Percentiles rank a stretch among this genome's conserved stretches.
These are phyloP conservation scores for Scalopus aquaticus DNA, from an alignment of 2,113 vertebrate species.

Conservation along the genomic window DNA sequence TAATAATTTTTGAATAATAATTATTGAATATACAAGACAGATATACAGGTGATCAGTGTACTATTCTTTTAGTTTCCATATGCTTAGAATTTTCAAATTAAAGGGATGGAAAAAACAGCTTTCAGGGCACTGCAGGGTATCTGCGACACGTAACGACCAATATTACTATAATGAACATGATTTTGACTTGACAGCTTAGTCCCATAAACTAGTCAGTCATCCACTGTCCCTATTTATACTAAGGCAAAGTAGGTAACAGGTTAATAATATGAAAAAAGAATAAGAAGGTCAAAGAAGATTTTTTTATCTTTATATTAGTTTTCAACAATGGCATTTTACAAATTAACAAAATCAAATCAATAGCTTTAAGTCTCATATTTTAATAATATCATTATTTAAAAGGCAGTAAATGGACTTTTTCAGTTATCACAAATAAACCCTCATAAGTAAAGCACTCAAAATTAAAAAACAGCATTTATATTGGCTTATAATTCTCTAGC, in stretches of 20 bases:
- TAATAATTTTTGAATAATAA: background rate
- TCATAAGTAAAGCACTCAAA: conserved; percentile 35
- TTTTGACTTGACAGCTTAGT: conserved; percentile 48
- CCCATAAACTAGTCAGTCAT: background rate
- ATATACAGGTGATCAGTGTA: background rate
- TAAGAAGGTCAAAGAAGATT: background rate
- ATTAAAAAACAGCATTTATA: background rate
- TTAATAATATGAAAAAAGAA: conserved; percentile 5
- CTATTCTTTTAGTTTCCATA: background rate
- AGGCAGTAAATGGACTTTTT: background rate
- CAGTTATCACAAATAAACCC: conserved; percentile 44
- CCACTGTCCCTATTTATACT: background rate
- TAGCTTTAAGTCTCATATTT: conserved; percentile 21
- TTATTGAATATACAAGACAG: background rate
- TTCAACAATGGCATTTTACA: conserved; percentile 4
- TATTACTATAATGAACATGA: background rate
- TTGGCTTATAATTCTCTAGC: background rate
- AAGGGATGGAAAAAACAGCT: conserved; percentile 4
- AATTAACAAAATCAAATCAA: conserved; percentile 48
- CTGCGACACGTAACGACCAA: background rate
- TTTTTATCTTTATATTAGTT: background rate
- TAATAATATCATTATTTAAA: background rate
- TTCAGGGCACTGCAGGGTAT: background rate
- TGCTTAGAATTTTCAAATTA: conserved; percentile 34
- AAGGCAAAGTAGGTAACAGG: background rate